Conservation (phyloP, 2,113 vertebrate species). For the Cololabis saira region DNA sequence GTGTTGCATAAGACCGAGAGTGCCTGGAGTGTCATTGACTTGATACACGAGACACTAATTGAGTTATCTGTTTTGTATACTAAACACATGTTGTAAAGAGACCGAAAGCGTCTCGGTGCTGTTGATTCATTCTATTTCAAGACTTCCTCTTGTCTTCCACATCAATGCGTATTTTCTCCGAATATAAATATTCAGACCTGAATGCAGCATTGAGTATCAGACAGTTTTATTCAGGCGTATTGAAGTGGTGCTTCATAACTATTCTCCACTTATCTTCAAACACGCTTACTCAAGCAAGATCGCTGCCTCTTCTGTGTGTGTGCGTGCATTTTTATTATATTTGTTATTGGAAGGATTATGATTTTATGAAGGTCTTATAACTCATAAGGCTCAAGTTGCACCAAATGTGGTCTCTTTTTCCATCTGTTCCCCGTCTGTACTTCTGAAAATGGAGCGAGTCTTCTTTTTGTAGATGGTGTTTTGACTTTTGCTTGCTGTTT, state of each 20-base stretch:
- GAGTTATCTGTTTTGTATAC: conserved; percentile 17
- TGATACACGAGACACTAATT: conserved; percentile 5
- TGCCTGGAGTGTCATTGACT: conserved; percentile 9
- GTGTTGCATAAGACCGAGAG: neutral
- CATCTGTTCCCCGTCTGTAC: too few species aligned
- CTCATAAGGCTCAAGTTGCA: too few species aligned
- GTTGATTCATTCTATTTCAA: conserved; percentile 13
- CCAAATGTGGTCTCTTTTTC: too few species aligned
- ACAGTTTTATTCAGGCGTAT: conserved; percentile 33
- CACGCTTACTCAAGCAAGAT: neutral
- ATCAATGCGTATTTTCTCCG: conserved; percentile 23
- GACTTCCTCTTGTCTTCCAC: conserved; percentile 21
- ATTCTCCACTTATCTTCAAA: conserved; percentile 27
- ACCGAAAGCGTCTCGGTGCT: conserved; percentile 2
- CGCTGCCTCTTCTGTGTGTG: neutral
- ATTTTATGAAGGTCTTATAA: neutral
- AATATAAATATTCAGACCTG: conserved; percentile 17
- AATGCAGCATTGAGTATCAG: conserved; percentile 14
- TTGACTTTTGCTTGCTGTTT: too few species aligned
- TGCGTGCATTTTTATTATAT: neutral
- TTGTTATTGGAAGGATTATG: neutral
- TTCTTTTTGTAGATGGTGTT: too few species aligned
- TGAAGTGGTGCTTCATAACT: conserved; percentile 46
- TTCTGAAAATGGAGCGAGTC: too few species aligned
- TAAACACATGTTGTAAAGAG: neutral